These are phyloP conservation scores for Phortica variegata DNA, from an alignment of 1,140 invertebrate species.

Conservation along the genomic window DNA sequence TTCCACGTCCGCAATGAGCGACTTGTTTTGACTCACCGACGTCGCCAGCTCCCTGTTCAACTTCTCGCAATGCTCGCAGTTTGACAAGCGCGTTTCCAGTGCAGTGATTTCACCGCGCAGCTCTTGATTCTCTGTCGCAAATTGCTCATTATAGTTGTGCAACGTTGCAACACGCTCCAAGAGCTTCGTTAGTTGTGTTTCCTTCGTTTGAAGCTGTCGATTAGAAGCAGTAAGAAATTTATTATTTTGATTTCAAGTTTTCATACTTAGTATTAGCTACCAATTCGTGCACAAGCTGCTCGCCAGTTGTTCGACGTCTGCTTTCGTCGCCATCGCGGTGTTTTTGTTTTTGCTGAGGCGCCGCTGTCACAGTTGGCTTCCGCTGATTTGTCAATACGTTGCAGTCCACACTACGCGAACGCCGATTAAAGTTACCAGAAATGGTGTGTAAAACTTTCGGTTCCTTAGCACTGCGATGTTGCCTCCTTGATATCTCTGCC, in stretches of 20 bases:
- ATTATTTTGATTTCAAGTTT: not conserved
- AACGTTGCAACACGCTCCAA: conserved; percentile 41
- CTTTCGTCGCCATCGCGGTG: conserved; percentile 19
- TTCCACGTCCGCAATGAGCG: conserved; percentile 62
- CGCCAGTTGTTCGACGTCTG: conserved; percentile 38
- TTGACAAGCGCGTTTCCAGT: conserved; percentile 30
- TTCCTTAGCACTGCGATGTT: no score
- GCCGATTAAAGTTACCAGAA: conserved; percentile 42
- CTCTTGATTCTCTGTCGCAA: conserved; percentile 45
- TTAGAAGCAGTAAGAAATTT: not conserved
- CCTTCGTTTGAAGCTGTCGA: conserved; percentile 55
- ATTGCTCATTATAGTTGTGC: conserved; percentile 50
- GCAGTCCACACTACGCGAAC: conserved; percentile 39
- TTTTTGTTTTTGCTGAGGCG: conserved; percentile 14
- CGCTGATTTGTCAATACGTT: conserved; percentile 25
- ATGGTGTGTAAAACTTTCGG: conserved; percentile 46
- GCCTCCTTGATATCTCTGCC: conserved; percentile 22
- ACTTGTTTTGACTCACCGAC: conserved; percentile 59
- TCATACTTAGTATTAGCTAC: no score
- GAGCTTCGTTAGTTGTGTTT: conserved; percentile 51
- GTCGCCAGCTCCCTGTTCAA: conserved; percentile 45
- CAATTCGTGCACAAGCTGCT: not conserved
- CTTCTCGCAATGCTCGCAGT: conserved; percentile 53
- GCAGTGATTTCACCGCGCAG: conserved; percentile 25
- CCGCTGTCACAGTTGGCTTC: conserved; percentile 1